phyloP scores from a whole-genome alignment of 2,113 vertebrate species.

The Sorex araneus region DNA sequence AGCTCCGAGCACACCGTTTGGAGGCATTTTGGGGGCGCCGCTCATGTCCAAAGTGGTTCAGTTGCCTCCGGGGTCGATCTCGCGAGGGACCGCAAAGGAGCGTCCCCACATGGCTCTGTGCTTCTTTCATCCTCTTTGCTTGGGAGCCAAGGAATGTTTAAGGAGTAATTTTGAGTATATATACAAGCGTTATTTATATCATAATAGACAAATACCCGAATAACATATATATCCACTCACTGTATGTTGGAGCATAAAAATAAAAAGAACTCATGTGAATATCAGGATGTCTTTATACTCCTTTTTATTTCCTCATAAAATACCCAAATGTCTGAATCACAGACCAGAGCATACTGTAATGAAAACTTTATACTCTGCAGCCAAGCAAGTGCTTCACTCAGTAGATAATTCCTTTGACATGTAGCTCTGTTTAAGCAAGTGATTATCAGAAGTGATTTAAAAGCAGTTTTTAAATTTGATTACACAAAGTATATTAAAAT shows the following conservation, averaged over 20 bases:
- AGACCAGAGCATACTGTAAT: background rate
- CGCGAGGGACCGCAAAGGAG: too few relatives aligned
- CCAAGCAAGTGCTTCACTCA: constrained; percentile 30
- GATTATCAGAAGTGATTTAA: background rate
- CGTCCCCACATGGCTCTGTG: too few relatives aligned
- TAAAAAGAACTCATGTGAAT: background rate
- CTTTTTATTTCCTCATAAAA: background rate
- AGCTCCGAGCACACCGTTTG: too few relatives aligned
- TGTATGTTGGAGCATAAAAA: background rate
- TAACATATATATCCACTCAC: background rate
- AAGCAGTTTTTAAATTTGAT: constrained; percentile 56
- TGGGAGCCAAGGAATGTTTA: background rate
- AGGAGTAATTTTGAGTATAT: constrained; percentile 7
- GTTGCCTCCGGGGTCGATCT: too few relatives aligned
- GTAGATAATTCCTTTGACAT: background rate
- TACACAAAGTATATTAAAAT: constrained; percentile 8
- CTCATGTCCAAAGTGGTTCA: too few relatives aligned
- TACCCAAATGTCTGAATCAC: background rate
- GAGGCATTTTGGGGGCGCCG: too few relatives aligned
- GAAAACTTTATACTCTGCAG: background rate
- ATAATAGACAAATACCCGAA: background rate
- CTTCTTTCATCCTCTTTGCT: background rate
- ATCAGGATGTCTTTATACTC: background rate
- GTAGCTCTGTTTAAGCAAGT: constrained; percentile 32
- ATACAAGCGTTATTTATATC: background rate